phyloP scores from a whole-genome alignment of 2,888 invertebrate genomes.

The Aphrophora alni region DNA sequence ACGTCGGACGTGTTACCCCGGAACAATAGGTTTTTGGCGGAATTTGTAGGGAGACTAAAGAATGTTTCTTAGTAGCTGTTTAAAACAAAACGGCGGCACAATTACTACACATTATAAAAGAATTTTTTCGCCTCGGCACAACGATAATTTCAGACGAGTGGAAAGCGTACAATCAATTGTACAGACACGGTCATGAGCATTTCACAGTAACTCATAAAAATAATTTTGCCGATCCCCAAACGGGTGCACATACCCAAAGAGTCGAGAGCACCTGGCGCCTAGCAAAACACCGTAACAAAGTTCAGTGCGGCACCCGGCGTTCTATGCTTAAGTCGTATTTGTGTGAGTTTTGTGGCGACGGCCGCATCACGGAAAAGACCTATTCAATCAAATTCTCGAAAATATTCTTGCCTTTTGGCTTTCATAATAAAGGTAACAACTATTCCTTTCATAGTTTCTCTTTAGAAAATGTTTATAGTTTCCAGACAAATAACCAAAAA shows the following conservation, averaged over 20 bases:
- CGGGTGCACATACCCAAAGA: background rate
- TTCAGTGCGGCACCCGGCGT: background rate
- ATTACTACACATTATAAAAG: slow-evolving; percentile 3
- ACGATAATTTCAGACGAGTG: background rate
- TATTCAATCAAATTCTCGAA: background rate
- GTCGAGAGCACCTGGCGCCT: background rate
- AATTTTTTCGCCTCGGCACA: background rate
- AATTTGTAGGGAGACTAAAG: slow-evolving; percentile 21
- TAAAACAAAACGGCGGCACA: slow-evolving; percentile 16
- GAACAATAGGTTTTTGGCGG: slow-evolving; percentile 22
- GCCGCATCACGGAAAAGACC: background rate
- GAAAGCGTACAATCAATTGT: slow-evolving; percentile 14
- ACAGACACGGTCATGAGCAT: background rate
- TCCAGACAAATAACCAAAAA: no score
- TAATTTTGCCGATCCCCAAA: background rate
- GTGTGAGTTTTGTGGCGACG: slow-evolving; percentile 12
- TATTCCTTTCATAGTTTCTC: background rate
- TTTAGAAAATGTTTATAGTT: no score
- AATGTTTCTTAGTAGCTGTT: slow-evolving; percentile 25
- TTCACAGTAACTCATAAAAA: background rate
- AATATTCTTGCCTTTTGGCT: background rate
- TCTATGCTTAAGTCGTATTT: background rate
- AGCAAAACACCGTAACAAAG: slow-evolving; percentile 10
- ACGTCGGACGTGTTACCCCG: background rate
- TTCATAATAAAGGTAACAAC: background rate